Percentiles rank a stretch among this genome's conserved stretches.
Conservation (phyloP, 1,140 invertebrate genomes). For the Venturia canescens region DNA sequence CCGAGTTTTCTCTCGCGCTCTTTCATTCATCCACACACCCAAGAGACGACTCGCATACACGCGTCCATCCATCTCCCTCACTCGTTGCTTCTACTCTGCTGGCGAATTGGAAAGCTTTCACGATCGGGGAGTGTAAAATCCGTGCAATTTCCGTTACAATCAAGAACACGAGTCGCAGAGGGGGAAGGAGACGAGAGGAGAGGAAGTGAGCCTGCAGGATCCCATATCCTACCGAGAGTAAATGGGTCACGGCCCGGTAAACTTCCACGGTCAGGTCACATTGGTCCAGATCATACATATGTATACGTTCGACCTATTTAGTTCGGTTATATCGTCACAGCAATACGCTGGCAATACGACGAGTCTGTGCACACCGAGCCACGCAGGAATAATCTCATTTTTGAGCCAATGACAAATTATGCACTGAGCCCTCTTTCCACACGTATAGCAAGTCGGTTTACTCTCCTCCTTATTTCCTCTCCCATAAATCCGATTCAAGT, state of each 20-base stretch:
- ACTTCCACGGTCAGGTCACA: slow-evolving; percentile 8
- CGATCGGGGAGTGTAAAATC: neutral
- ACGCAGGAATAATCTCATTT: no score
- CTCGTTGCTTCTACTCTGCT: neutral
- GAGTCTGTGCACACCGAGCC: neutral
- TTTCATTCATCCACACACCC: neutral
- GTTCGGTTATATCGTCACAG: neutral
- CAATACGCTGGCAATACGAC: neutral
- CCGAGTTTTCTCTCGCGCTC: slow-evolving; percentile 14
- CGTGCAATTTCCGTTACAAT: slow-evolving; percentile 37
- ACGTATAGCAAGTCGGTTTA: neutral
- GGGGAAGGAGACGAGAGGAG: neutral
- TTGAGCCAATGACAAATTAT: no score
- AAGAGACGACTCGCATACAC: neutral
- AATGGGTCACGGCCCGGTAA: slow-evolving; percentile 27
- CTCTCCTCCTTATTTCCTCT: neutral
- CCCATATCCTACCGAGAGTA: neutral
- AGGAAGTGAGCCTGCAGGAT: neutral
- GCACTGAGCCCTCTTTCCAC: neutral
- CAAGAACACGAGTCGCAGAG: slow-evolving; percentile 24
- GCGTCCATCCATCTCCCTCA: neutral
- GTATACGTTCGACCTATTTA: neutral
- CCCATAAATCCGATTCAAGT: neutral
- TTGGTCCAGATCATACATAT: neutral
- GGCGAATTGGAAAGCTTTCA: neutral